phyloP scores from a whole-genome alignment of 2,888 invertebrate species.

The Drosophila emarginata region DNA sequence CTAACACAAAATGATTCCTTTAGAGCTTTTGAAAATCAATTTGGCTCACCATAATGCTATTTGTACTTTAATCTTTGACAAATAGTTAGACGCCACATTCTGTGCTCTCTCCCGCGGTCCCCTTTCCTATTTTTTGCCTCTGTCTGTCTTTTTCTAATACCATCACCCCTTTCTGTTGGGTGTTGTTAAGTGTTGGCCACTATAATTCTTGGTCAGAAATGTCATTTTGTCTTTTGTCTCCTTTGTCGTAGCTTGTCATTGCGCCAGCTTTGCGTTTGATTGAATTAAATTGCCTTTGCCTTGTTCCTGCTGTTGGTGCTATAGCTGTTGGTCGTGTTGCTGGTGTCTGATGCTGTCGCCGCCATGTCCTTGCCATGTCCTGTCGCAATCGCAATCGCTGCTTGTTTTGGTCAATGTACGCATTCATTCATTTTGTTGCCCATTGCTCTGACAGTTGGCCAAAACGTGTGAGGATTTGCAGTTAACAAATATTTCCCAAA shows the following conservation, averaged over 20 bases:
- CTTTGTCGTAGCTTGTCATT: conserved; percentile 49
- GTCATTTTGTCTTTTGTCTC: conserved; percentile 18
- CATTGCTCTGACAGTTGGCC: conserved; percentile 49
- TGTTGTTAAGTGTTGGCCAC: not conserved
- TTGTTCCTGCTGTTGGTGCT: conserved; percentile 32
- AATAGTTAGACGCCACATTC: not conserved
- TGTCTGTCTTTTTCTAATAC: not conserved
- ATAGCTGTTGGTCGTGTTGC: conserved; percentile 28
- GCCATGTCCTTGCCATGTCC: conserved; percentile 30
- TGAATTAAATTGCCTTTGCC: conserved; percentile 67
- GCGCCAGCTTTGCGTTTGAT: conserved; percentile 69
- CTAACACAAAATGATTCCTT: too few relatives aligned
- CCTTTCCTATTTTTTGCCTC: not conserved
- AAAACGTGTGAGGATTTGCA: conserved; percentile 61
- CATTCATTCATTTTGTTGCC: conserved; percentile 52
- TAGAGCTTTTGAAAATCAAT: not conserved
- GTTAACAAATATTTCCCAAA: conserved; percentile 13
- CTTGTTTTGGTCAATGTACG: conserved; percentile 48
- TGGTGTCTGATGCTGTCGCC: conserved; percentile 22
- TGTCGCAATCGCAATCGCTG: conserved; percentile 27
- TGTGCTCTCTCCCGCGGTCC: not conserved
- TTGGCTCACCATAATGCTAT: not conserved
- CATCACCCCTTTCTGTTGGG: not conserved
- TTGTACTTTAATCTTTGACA: not conserved
- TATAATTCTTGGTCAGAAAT: conserved; percentile 1